Conservation (phyloP, 1,140 invertebrate genomes). For the Lepidotrigona ventralis region DNA sequence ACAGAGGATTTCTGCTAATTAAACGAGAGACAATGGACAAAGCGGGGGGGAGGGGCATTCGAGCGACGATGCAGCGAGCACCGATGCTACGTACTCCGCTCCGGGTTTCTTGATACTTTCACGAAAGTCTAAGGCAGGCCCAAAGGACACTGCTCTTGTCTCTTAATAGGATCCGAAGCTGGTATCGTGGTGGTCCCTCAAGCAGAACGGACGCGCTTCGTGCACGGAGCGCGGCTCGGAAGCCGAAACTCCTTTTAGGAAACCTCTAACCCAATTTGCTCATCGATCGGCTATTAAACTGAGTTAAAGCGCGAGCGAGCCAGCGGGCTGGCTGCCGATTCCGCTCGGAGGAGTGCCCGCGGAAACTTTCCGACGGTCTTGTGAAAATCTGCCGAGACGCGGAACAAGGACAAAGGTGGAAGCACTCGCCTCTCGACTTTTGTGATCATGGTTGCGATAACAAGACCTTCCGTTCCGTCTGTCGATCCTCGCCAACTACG, state of each 20-base stretch:
- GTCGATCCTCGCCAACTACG: background rate
- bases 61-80: background rate
- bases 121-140: conserved; percentile 43
- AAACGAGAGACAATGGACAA: background rate
- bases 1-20: background rate
- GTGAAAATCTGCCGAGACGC: conserved; percentile 23
- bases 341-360: background rate
- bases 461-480: background rate
- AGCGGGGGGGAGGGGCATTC: background rate
- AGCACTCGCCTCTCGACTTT: background rate
- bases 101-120: conserved; percentile 31
- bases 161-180: conserved; percentile 56
- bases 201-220: conserved; percentile 29
- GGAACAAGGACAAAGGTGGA: conserved; percentile 2
- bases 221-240: conserved; percentile 15
- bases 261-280: conserved; percentile 67
- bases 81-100: conserved; percentile 1
- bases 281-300: conserved; percentile 67
- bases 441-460: background rate
- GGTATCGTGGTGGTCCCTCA: conserved; percentile 35
- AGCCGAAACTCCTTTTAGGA: conserved; percentile 63
- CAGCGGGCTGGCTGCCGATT: conserved; percentile 37
- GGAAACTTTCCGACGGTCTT: conserved; percentile 34
- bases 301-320: conserved; percentile 57
- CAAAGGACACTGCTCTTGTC: conserved; percentile 53